Evolutionary conservation across 2,113 vertebrate genomes (phyloP), one percentile per base, ranked within the genome.

Genomic region (Mesembrinibis cayennensis): DNA sequence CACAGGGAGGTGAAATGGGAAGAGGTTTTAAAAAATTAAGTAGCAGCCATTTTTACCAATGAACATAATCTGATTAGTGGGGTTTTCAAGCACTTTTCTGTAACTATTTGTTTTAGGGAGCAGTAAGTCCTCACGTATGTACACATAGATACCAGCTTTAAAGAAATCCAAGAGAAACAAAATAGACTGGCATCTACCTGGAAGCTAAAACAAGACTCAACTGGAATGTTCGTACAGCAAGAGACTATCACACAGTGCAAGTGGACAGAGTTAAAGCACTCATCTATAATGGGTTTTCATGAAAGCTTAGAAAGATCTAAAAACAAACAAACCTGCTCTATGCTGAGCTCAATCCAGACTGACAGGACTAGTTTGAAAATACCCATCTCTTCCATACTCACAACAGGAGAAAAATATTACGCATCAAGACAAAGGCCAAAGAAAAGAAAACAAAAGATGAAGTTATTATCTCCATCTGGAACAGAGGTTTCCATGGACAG

Each of bases 171-270:
- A 91, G 59, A 82, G 30, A 72, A 91, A 92, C 20, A 76, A 85
- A 88, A 50, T 3, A 87, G 65, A 88, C 5, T 38, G 61, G 44
- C 44, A 93, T 78, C 44, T 38, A 90, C 32, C 30, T 56, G 30
- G 40, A 94, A 70, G 27, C 58, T 88, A 77, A 38, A 87, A 23
- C 23, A 11, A n/a, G 61, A 81, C 17, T 88, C 63, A 55, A 82
- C 30, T 88, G 81, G 84, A 93, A 94, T 94, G 91, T 94, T 80
- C 53, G 91, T 86, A 73, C 7, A 40, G 56, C 47, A 81, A 74
- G 36, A 89, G 36, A 93, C 0, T 32, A 87, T 50, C 53, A 87
- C 40, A 80, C 30, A 94, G 29, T 5, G 29, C 27, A 92, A 91
- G 80, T 2, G 32, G 16, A 62, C 22, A 70, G 55, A 93, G 25